phyloP scores from a whole-genome alignment of 2,888 invertebrate genomes.

The Nematopogon swammerdamellus region DNA sequence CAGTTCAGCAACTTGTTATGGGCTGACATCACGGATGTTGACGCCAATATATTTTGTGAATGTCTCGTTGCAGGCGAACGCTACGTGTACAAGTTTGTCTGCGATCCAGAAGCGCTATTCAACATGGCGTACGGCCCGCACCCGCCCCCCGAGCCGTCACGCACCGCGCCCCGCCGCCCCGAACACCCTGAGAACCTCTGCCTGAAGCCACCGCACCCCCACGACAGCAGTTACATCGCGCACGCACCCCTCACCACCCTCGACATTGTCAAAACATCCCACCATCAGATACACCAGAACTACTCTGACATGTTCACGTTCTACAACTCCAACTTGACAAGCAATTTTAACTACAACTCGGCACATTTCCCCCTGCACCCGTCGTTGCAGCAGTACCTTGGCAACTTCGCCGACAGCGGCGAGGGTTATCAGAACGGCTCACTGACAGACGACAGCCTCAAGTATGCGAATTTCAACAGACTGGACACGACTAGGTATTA shows the following conservation, averaged over 20 bases:
- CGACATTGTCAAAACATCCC: constrained; percentile 1
- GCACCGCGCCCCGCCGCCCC: constrained; percentile 9
- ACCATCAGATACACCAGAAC: too few species aligned
- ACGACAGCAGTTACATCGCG: not conserved
- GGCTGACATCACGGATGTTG: too few species aligned
- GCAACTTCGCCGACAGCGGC: not conserved
- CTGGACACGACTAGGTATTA: not conserved
- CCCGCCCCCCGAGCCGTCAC: constrained; percentile 15
- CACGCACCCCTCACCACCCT: not conserved
- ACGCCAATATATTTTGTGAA: too few species aligned
- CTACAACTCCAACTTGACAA: constrained; percentile 7
- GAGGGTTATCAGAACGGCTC: not conserved
- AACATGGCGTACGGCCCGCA: constrained; percentile 66
- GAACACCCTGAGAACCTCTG: not conserved
- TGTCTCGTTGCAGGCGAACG: constrained; percentile 67
- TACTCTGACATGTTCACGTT: constrained; percentile 9
- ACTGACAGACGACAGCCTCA: not conserved
- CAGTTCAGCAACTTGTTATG: too few species aligned
- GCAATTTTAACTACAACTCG: constrained; percentile 5
- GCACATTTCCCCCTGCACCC: constrained; percentile 6
- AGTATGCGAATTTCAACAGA: not conserved
- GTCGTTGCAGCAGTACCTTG: constrained; percentile 9
- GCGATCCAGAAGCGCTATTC: constrained; percentile 89
- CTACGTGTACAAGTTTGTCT: constrained; percentile 96
- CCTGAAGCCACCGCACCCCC: not conserved